Percentiles rank a stretch among this genome's conserved stretches.
Evolutionary conservation across 2,888 invertebrate genomes (phyloP).

Genomic region (Scaptomyza flava): DNA sequence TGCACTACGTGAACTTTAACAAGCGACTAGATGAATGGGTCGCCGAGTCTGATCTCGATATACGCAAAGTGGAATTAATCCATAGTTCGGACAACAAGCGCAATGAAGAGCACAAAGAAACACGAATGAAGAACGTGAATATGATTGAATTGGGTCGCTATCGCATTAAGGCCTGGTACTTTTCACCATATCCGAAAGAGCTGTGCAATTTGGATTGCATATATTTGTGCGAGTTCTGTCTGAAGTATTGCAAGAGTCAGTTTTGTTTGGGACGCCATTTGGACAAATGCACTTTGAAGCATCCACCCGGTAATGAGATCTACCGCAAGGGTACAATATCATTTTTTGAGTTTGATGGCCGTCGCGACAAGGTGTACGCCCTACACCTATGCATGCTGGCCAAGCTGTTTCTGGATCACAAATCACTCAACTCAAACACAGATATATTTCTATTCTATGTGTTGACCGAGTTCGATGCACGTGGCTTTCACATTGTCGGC

Average conservation of each 20-base stretch:
- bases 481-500: conserved; percentile 99
- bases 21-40: conserved; percentile 99
- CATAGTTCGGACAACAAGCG: conserved; percentile 72
- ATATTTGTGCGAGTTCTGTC: conserved; percentile 99
- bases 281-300: conserved; percentile 93
- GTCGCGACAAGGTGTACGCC: conserved; percentile 98
- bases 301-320: conserved; percentile 98
- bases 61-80: conserved; percentile 95
- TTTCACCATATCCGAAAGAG: conserved; percentile 99
- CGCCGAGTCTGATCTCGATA: conserved; percentile 95
- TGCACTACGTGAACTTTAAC: conserved; percentile 99
- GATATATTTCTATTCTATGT: conserved; percentile 99
- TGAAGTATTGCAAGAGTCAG: conserved; percentile 97
- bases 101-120: conserved; percentile 48
- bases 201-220: conserved; percentile 94
- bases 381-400: conserved; percentile 98
- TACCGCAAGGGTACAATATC: conserved; percentile 97
- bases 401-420: conserved; percentile 98
- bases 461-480: conserved; percentile 90
- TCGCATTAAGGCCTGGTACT: conserved; percentile 99
- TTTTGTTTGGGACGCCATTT: conserved; percentile 96
- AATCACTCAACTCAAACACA: conserved; percentile 98
- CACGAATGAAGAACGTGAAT: conserved; percentile 97
- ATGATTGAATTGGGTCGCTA: conserved; percentile 97
- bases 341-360: conserved; percentile 98